Base-by-base conservation (phyloP, 2,888 invertebrate species). In the Caenorhabditis sulstoni region DNA sequence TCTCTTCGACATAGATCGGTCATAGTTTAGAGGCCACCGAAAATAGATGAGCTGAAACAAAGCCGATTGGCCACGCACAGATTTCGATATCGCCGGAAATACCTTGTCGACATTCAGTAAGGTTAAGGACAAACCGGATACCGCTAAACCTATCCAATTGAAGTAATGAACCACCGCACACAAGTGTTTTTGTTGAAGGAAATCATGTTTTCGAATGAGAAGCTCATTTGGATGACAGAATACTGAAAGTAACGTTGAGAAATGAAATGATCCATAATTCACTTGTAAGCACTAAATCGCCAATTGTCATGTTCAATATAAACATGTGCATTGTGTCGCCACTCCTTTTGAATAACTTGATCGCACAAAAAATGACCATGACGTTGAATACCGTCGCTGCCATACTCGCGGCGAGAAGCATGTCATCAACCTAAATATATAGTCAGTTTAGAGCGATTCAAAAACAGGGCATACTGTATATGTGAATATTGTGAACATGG, bases 281-380 rank as follows among this genome's bases (percentile, higher is more conserved):
- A 89, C 88, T 87, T 59, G 89, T 89, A n/a, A 89, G 71, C 8
- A 89, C 82, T 5, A 90, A 76, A 65, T 89, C 89, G 4, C 89
- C 89, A 41, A 87, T 73, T 7, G 89, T 89, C 89, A 89, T 89
- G 59, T 89, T 90, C 37, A 90, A 77, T 50, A 89, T 90, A 66
- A 89, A 89, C 39, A 89, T 70, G 65, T 90, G 90, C 89, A 89
- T 89, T 18, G 90, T 90, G 62, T 89, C 89, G 0, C 89, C 89
- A 70, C 86, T 87, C 53, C 89, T 61, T 75, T 83, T 83, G 80
- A 82, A 86, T 11, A 86, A 44, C 79, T 87, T 86, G n/a, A 90
- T 79, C n/a, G 89, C 89, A 66, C 89, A 89, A 68, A 89, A 87
- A 23, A 89, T 86, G 45, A 89, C 89, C 77, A 89, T 84, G 4